phyloP scores from a whole-genome alignment of 2,888 invertebrate genomes.

The Ophion ventricosus region DNA sequence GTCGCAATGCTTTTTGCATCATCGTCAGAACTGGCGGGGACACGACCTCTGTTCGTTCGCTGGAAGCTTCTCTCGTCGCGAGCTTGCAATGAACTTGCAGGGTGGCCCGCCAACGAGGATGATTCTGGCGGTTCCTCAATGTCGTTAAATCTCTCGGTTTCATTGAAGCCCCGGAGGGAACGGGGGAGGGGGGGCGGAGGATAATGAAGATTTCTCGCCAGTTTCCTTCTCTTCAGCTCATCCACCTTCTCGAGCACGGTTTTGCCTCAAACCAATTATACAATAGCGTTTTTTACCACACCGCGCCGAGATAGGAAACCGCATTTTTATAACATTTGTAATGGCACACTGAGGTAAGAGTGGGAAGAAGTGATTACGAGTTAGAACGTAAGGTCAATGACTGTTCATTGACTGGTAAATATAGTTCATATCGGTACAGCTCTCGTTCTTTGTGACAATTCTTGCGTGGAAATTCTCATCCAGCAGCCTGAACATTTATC shows the following conservation, averaged over 20 bases:
- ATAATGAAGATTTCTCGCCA: conserved; percentile 69
- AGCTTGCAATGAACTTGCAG: conserved; percentile 49
- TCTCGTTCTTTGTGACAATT: too few relatives aligned
- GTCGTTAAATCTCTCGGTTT: conserved; percentile 73
- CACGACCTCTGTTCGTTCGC: conserved; percentile 20
- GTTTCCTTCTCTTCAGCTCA: neutral
- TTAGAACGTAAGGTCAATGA: too few relatives aligned
- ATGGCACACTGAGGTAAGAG: too few relatives aligned
- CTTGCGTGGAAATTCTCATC: too few relatives aligned
- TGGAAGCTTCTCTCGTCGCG: conserved; percentile 28
- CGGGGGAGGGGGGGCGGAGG: too few relatives aligned
- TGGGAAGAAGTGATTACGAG: too few relatives aligned
- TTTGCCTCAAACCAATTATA: conserved; percentile 13
- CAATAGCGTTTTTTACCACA: neutral
- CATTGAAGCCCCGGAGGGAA: conserved; percentile 62
- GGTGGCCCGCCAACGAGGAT: conserved; percentile 24
- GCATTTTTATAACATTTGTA: too few relatives aligned
- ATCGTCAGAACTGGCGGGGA: conserved; percentile 2
- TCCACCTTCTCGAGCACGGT: conserved; percentile 6
- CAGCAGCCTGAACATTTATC: too few relatives aligned
- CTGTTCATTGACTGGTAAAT: too few relatives aligned
- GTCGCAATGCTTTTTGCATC: conserved; percentile 37
- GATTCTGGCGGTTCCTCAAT: conserved; percentile 71
- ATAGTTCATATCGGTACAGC: too few relatives aligned
- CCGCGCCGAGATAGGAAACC: too few relatives aligned